These are phyloP conservation scores for Myotis findleyi DNA, from an alignment of 2,797 vertebrate species.

Conservation along the genomic window DNA sequence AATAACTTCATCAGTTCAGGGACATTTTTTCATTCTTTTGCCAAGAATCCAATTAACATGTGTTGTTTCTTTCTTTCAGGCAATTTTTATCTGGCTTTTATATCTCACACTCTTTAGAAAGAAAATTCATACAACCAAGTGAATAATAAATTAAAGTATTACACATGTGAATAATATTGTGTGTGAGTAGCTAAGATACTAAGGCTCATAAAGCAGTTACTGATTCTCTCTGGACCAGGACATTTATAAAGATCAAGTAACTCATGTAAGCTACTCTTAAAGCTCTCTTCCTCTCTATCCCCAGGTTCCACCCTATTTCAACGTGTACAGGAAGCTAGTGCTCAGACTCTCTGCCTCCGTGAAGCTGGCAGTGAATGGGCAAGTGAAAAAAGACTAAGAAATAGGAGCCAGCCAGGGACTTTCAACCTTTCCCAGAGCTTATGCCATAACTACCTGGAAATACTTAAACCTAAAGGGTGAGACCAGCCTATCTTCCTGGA, in stretches of 20 bases:
- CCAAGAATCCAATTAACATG: slow-evolving; percentile 79
- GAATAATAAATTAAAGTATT: no score
- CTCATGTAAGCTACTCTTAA: background rate
- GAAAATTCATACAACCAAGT: background rate
- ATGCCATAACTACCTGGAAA: background rate
- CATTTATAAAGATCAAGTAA: background rate
- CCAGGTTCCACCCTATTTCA: background rate
- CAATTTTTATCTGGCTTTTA: slow-evolving; percentile 45
- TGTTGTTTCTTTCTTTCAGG: slow-evolving; percentile 35
- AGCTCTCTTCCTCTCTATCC: background rate
- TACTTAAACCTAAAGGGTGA: background rate
- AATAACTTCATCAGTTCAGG: slow-evolving; percentile 76
- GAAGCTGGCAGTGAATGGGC: background rate
- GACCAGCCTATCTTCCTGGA: background rate
- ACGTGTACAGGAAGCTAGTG: background rate
- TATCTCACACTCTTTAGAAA: slow-evolving; percentile 26
- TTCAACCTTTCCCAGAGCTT: background rate
- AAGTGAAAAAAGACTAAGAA: background rate
- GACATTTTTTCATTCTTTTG: slow-evolving; percentile 70
- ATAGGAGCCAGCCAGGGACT: background rate
- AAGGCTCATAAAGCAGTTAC: background rate
- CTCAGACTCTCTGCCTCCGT: background rate
- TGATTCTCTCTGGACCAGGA: background rate
- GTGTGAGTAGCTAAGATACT: background rate
- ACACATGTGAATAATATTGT: background rate